Evolutionary conservation across 1,140 invertebrate species (phyloP).

Genomic region (Drosophila equinoxialis): DNA sequence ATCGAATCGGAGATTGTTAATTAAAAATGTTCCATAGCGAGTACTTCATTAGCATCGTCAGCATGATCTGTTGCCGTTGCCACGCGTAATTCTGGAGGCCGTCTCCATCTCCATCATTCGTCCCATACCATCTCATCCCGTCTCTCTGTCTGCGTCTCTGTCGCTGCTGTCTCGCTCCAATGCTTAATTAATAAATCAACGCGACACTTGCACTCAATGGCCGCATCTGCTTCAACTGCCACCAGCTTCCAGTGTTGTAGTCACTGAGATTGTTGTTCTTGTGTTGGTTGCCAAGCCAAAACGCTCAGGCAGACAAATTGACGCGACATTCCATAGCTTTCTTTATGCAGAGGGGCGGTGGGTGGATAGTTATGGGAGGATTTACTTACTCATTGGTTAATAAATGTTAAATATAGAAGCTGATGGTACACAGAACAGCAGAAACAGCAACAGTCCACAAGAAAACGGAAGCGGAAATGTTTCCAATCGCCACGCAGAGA

Average conservation of each 20-base stretch:
- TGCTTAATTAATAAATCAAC: constrained; percentile 83
- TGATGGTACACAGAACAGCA: constrained; percentile 6
- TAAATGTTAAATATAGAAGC: constrained; percentile 69
- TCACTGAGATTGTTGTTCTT: constrained; percentile 35
- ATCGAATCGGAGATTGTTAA: constrained; percentile 71
- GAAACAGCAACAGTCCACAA: not conserved
- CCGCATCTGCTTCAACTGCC: constrained; percentile 45
- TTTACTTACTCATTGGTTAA: constrained; percentile 24
- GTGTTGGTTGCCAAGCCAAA: constrained; percentile 62
- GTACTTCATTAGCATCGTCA: constrained; percentile 75
- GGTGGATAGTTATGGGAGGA: constrained; percentile 13
- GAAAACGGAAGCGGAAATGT: constrained; percentile 66
- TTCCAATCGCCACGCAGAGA: constrained; percentile 63
- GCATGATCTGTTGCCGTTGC: constrained; percentile 51
- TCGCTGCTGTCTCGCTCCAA: constrained; percentile 55
- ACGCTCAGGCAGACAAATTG: constrained; percentile 71
- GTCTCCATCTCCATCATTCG: constrained; percentile 2
- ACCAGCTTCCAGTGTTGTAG: not conserved
- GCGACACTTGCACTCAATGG: constrained; percentile 80
- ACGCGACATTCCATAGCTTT: constrained; percentile 72
- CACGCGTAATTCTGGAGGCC: constrained; percentile 59
- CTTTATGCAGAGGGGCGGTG: constrained; percentile 25
- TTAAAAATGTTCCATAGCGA: constrained; percentile 71
- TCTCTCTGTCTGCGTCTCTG: constrained; percentile 6
- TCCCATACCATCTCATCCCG: not conserved